Percentiles rank a stretch among this genome's conserved stretches.
Conservation (phyloP, 1,140 invertebrate species). For the Piezodorus guildinii region DNA sequence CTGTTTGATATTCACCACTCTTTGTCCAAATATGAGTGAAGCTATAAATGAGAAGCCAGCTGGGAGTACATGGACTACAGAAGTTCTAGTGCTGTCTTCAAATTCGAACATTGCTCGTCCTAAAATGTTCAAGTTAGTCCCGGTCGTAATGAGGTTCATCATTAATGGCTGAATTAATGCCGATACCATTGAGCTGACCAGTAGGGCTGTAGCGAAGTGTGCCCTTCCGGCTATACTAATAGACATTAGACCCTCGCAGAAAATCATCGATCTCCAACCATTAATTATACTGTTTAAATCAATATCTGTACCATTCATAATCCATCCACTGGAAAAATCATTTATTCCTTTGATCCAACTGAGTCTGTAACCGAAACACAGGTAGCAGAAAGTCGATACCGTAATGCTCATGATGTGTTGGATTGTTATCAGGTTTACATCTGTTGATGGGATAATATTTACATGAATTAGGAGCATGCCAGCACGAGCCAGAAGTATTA, state of each 20-base stretch:
- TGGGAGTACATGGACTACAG: conserved; percentile 12
- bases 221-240: background rate
- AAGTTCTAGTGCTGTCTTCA: background rate
- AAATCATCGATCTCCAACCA: background rate
- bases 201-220: background rate
- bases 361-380: conserved; percentile 4
- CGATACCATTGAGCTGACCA: background rate
- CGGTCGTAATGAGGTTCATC: background rate
- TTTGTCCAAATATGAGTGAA: conserved; percentile 2
- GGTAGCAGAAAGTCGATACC: background rate
- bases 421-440: conserved; percentile 6
- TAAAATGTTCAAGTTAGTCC: background rate
- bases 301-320: background rate
- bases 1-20: conserved; percentile 2
- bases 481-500: background rate
- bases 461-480: conserved; percentile 15
- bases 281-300: background rate
- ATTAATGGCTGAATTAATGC: conserved; percentile 6
- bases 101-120: conserved; percentile 6
- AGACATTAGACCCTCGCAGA: background rate
- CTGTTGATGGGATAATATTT: conserved; percentile 1
- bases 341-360: background rate
- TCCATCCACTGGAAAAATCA: background rate
- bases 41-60: conserved; percentile 3
- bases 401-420: conserved; percentile 14